Evolutionary conservation across 2,888 invertebrate genomes (phyloP), one percentile per base, ranked within the genome.

Genomic region (Allolobophora icterica): DNA sequence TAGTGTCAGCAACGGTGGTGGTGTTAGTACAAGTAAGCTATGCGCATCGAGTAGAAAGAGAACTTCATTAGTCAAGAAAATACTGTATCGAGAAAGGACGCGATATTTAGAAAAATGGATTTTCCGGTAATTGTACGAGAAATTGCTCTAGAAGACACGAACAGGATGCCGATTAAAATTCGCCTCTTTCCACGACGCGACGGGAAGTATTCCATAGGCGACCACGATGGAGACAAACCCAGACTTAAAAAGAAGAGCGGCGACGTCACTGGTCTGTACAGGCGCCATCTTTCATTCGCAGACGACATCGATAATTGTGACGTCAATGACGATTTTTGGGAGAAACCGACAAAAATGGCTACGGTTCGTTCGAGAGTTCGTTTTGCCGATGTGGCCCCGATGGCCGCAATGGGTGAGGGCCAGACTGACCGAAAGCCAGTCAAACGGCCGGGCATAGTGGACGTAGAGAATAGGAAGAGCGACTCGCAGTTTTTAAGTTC

Each of bases 401-500:
- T 87, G 87, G 38, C 87, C 87, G 87, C 87, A 8, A 87, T 87
- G 87, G 38, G 35, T 35, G 87, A 87, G 87, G 87, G 87, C 15
- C 87, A 87, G 17, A 24, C 34, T 5, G 87, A 87, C 35, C 24
- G 35, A 38, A 35, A 34, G 87, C 87, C 87, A 11, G 11, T 38
- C 35, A 87, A 8, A 17, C 35, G 87, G 87, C 24, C 87, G 4
- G 33, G 87, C 21, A 33, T 87, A 33, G 4, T 71, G n/a, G 71
- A 71, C 87, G 87, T 21, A 8, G 87, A 87, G 38, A 34, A n/a
- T 33, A 30, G 87, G 87, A 87, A 87, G 87, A 87, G 87, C 35
- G 87, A 87, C 34, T 87, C 87, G 87, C 87, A 87, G 87, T 87
- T 87, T 87, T n/a, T 87, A 34, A 87, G 24, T 34, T 87, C 87